Evolutionary conservation across 2,113 vertebrate genomes (phyloP).

Genomic region (Stigmatopora argus): DNA sequence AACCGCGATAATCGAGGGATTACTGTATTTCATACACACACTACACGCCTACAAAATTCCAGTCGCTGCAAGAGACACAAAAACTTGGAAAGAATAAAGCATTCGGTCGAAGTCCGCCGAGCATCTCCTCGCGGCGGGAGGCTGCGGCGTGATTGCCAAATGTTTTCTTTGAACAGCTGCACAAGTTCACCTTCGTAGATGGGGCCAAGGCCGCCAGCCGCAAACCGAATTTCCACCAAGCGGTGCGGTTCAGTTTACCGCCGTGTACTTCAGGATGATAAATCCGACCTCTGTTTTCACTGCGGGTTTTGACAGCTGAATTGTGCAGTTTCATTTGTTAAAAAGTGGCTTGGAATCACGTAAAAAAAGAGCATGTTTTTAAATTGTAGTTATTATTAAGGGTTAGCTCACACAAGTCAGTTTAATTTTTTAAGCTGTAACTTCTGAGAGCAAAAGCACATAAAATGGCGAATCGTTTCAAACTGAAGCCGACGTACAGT

Average conservation of each 20-base stretch:
- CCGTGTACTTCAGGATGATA: not conserved
- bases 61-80: constrained; percentile 35
- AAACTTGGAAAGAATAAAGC: constrained; percentile 28
- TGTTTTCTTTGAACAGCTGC: constrained; percentile 26
- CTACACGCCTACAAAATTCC: constrained; percentile 53
- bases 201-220: not conserved
- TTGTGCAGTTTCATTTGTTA: no score
- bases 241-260: not conserved
- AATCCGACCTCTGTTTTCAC: not conserved
- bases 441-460: not conserved
- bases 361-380: no score
- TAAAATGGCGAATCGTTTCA: not conserved
- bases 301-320: not conserved
- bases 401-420: no score
- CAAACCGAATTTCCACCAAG: not conserved
- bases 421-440: not conserved
- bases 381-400: no score
- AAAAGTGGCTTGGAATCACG: no score
- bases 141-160: constrained; percentile 49
- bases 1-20: no score
- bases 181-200: not conserved
- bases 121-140: constrained; percentile 31
- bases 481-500: not conserved
- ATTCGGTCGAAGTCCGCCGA: not conserved
- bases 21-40: constrained; percentile 5